These are phyloP conservation scores for Schizopygopsis pylzovi DNA, from an alignment of 2,797 vertebrate species.

Conservation along the genomic window DNA sequence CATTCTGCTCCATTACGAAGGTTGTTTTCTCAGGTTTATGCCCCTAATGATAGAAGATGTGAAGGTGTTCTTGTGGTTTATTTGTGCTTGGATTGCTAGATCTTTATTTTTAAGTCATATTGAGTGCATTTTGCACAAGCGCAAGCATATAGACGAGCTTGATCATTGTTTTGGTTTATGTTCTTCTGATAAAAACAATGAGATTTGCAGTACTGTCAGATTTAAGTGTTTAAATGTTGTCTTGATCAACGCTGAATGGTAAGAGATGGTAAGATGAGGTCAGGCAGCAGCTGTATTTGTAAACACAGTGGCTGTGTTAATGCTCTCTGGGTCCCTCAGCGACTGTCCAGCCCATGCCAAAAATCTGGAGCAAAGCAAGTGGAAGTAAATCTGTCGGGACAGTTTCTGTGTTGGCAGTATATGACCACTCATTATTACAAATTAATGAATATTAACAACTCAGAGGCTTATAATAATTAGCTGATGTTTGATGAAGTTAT, in stretches of 20 bases:
- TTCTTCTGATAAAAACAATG: neutral
- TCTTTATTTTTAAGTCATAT: neutral
- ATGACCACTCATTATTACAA: neutral
- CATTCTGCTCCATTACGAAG: neutral
- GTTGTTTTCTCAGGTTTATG: conserved; percentile 4
- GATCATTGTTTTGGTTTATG: conserved; percentile 5
- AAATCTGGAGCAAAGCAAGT: conserved; percentile 34
- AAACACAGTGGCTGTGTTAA: conserved; percentile 16
- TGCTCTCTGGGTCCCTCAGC: conserved; percentile 11
- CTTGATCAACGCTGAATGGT: neutral
- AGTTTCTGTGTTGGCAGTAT: neutral
- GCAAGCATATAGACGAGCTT: neutral
- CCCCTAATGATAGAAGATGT: neutral
- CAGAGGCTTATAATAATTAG: neutral
- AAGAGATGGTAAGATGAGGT: conserved; percentile 19
- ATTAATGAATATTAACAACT: neutral
- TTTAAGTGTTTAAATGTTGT: neutral
- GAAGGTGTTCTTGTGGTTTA: conserved; percentile 6
- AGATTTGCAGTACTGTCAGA: neutral
- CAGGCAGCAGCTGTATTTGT: conserved; percentile 34
- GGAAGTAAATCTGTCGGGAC: conserved; percentile 3
- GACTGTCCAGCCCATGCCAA: conserved; percentile 1
- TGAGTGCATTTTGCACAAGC: neutral
- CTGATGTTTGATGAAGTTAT: conserved; percentile 1
- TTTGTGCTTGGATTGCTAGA: neutral